Base-by-base conservation (phyloP, 2,797 vertebrate species). In the Tokudaia muenninki region DNA sequence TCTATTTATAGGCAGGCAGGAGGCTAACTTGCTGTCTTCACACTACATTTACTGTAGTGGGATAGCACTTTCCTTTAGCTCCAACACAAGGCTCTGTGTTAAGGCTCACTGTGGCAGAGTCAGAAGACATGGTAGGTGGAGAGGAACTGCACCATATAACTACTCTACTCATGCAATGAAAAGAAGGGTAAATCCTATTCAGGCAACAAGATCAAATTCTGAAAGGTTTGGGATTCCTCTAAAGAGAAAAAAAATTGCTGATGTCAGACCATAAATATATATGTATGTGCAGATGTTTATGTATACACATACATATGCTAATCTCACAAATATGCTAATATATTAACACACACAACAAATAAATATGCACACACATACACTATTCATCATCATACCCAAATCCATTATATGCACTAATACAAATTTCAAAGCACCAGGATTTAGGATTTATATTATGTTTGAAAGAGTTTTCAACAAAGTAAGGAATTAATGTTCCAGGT, bases 381-480 rank as follows among this genome's bases (percentile, higher is more conserved):
- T 3, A 8, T 72, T 77, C 29, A 41, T 75, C 10, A 7, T 34
- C 14, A 24, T 0, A 4, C 16, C 26, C 16, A 92, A 84, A 55
- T 82, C 14, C 6, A 34, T 78, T 81, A 2, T 61, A 13, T 67
- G 10, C 61, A 11, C 44, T 90, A 44, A 67, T 26, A 24, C 34
- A 24, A 92, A 82, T 67, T 95, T 89, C 72, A 82, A 22, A 83
- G 34, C 63, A 80, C 1, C 50, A 52, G 14, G 16, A 7, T 22
- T 95, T 63, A 74, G 86, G 16, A 10, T 95, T 50, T 81, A 82
- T 78, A 82, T 86, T 67, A n/a, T 52, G 7, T 93, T 88, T 90
- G 59, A 87, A 88, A 89, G 17, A 74, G 29, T 79, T 47, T 41
- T 37, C 12, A 6, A 81, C 47, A 31, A 86, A 88, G 52, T 59